These are phyloP conservation scores for Myripristis murdjan DNA, from an alignment of 2,797 vertebrate species.

Conservation along the genomic window DNA sequence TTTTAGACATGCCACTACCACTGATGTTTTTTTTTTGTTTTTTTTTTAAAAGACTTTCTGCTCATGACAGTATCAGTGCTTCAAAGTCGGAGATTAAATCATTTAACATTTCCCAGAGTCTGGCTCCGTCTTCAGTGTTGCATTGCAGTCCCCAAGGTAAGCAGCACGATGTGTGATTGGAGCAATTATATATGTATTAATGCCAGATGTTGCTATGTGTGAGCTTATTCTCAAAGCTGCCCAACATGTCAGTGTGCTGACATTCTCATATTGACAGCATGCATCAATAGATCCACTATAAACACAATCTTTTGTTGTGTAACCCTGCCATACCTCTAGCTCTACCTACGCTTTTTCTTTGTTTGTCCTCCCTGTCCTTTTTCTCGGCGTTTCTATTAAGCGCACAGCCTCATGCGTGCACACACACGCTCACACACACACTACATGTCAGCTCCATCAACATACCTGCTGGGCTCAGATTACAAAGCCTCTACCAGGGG, in stretches of 20 bases:
- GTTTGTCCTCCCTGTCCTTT: slow-evolving; percentile 36
- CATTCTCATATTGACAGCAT: slow-evolving; percentile 11
- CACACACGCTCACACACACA: slow-evolving; percentile 20
- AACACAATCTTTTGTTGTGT: background rate
- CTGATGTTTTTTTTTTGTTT: slow-evolving; percentile 8
- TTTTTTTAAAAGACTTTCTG: slow-evolving; percentile 21
- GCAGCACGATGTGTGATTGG: background rate
- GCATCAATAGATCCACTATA: slow-evolving; percentile 9
- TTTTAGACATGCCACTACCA: slow-evolving; percentile 36
- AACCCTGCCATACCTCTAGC: slow-evolving; percentile 10
- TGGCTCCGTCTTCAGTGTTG: background rate
- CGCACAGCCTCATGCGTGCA: slow-evolving; percentile 8
- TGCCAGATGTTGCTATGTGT: slow-evolving; percentile 4
- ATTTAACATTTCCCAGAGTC: background rate
- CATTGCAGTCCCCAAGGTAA: slow-evolving; percentile 6
- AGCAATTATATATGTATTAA: slow-evolving; percentile 20
- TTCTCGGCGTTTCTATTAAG: background rate
- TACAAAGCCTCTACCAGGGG: slow-evolving; percentile 70
- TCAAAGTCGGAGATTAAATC: slow-evolving; percentile 8
- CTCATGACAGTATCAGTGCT: slow-evolving; percentile 20
- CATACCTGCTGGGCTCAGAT: slow-evolving; percentile 76
- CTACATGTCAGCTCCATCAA: slow-evolving; percentile 51
- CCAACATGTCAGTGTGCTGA: slow-evolving; percentile 4
- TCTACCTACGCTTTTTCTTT: slow-evolving; percentile 22
- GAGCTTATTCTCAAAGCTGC: background rate